Evolutionary conservation across 2,888 invertebrate species (phyloP).

Genomic region (Cheilosia soror): DNA sequence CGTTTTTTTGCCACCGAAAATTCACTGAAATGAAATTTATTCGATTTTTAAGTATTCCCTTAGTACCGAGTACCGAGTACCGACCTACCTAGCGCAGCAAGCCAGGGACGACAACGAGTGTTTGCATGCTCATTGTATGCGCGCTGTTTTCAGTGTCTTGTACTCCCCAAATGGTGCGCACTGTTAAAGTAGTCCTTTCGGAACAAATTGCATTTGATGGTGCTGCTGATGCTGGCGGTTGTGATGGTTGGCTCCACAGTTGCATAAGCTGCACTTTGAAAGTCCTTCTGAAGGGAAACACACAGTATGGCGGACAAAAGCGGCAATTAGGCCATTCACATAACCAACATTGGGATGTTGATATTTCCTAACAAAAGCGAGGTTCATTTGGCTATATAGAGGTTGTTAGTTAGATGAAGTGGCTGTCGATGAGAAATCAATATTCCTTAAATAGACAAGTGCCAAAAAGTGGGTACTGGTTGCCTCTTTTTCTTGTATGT

Average conservation of each 20-base stretch:
- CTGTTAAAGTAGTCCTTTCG: slow-evolving; percentile 62
- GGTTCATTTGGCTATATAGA: too few relatives aligned
- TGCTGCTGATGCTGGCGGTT: slow-evolving; percentile 43
- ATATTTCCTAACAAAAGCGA: too few relatives aligned
- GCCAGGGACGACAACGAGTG: slow-evolving; percentile 4
- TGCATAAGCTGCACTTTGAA: slow-evolving; percentile 35
- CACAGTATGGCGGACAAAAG: slow-evolving; percentile 36
- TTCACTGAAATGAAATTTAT: slow-evolving; percentile 68
- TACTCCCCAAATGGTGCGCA: slow-evolving; percentile 48
- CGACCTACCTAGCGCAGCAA: neutral
- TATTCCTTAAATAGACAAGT: too few relatives aligned
- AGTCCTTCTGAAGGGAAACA: neutral
- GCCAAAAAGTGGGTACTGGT: too few relatives aligned
- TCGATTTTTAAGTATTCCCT: slow-evolving; percentile 72
- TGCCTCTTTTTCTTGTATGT: too few relatives aligned
- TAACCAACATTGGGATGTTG: neutral
- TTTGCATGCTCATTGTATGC: slow-evolving; percentile 56
- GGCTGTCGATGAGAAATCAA: too few relatives aligned
- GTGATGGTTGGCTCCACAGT: slow-evolving; percentile 9
- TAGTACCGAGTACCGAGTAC: neutral
- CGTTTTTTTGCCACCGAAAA: slow-evolving; percentile 52
- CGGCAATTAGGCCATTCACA: neutral
- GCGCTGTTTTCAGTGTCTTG: slow-evolving; percentile 33
- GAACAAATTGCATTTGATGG: slow-evolving; percentile 67
- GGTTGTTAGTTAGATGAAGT: too few relatives aligned